Evolutionary conservation across 2,797 vertebrate species (phyloP), one percentile per base, ranked within the genome.

Genomic region (Bufotes viridis): DNA sequence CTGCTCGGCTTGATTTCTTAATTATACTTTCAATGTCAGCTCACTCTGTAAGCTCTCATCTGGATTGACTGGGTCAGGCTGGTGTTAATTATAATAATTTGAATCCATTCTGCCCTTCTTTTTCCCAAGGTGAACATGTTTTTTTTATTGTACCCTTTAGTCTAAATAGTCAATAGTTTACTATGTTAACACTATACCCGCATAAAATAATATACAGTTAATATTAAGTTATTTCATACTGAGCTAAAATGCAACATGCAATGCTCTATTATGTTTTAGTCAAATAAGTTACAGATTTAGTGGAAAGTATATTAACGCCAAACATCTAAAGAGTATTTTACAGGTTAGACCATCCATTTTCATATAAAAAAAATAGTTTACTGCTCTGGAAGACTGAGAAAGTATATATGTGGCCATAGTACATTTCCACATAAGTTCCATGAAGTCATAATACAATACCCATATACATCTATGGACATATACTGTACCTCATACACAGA

Each of bases 41-140:
- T 85, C 82, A 88, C 81, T 89, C 87, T 85, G 67, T 70, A 67
- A 89, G 78, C 87, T 89, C 83, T 89, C 83, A 75, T 85, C 87
- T 86, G 78, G 78, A 89, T 85, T 89, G 83, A 89, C 83, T 89
- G 87, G 87, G 87, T 89, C 87, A 89, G 70, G 60, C 78, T 85
- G 78, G 87, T 81, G 87, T 89, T 89, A 89, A 85, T 89, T 89
- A 83, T 89, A 88, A 88, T 88, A 88, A 84, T 88, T 84, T 89
- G 87, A 89, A 85, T 89, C 58, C 42, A 85, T 81, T 88, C 87
- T 85, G 82, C 78, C 83, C 87, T 85, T 85, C 69, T 89, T 85
- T 87, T 84, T 81, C 69, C 70, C 83, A 89, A 85, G 83, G 87
- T 81, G 83, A 89, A 75, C 84, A 63, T 76, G 78, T 58, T 89